These are phyloP conservation scores for Zeugodacus cucurbitae DNA, from an alignment of 1,140 invertebrate species.

Conservation along the genomic window DNA sequence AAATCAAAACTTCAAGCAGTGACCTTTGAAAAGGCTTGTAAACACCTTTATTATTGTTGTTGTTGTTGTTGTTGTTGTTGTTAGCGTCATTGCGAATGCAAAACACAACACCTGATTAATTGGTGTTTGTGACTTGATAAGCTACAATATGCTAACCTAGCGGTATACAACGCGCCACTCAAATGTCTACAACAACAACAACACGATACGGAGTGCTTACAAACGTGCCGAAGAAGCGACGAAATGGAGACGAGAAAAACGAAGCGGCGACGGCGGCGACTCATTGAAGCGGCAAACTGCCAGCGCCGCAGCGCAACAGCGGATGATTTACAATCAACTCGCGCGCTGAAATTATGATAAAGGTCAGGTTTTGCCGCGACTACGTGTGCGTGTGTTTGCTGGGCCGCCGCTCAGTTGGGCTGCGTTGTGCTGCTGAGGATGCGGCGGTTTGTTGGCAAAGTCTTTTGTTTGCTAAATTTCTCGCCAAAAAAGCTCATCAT, in stretches of 20 bases:
- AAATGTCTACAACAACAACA: neutral
- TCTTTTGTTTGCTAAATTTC: neutral
- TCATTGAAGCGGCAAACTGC: constrained; percentile 25
- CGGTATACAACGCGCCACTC: neutral
- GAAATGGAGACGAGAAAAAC: neutral
- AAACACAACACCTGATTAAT: constrained; percentile 19
- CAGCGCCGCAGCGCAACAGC: neutral
- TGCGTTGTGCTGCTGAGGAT: neutral
- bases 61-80: neutral
- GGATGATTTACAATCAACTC: neutral
- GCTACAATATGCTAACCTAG: neutral
- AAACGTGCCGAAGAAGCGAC: neutral
- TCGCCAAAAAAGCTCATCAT: neutral
- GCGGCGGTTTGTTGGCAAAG: neutral
- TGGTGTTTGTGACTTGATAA: constrained; percentile 21
- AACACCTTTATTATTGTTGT: neutral
- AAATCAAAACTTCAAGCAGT: neutral
- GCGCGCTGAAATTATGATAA: constrained; percentile 24
- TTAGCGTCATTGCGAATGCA: neutral
- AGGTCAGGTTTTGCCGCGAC: neutral
- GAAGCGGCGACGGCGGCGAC: neutral
- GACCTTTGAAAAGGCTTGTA: neutral
- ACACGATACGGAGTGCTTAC: neutral
- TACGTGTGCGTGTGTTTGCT: neutral
- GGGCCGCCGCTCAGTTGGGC: neutral